Percentiles rank a stretch among this genome's conserved stretches.
phyloP scores from a whole-genome alignment of 2,113 vertebrate genomes.

The Sander vitreus region DNA sequence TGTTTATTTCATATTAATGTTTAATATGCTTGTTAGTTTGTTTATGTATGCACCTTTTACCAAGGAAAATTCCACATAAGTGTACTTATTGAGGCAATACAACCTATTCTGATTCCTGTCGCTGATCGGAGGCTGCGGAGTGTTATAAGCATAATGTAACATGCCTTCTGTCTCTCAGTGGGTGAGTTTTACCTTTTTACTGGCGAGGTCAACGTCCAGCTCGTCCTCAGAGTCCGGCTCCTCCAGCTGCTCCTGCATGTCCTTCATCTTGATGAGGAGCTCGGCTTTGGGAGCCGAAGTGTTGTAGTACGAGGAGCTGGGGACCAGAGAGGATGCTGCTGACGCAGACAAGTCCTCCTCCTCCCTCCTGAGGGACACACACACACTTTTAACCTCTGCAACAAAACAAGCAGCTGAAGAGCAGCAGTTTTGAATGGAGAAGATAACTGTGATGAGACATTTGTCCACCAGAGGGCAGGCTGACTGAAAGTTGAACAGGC shows the following conservation, averaged over 20 bases:
- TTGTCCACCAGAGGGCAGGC: conserved; percentile 51
- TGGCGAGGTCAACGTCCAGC: conserved; percentile 88
- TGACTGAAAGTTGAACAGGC: background rate
- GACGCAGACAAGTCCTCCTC: conserved; percentile 75
- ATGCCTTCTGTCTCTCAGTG: background rate
- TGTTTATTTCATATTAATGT: no score
- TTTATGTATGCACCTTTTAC: no score
- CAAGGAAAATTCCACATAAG: no score
- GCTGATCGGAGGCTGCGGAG: background rate
- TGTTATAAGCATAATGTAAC: background rate
- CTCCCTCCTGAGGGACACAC: conserved; percentile 79
- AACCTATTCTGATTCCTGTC: background rate
- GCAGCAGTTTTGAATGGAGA: background rate
- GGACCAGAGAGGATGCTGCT: conserved; percentile 86
- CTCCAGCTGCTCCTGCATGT: conserved; percentile 87
- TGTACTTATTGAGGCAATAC: no score
- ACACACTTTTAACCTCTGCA: background rate
- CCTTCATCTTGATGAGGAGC: conserved; percentile 97
- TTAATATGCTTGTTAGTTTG: no score
- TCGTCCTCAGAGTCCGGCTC: conserved; percentile 91
- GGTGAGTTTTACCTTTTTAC: conserved; percentile 89
- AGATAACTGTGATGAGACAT: background rate
- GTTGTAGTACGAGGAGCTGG: conserved; percentile 94
- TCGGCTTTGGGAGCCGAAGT: conserved; percentile 95
- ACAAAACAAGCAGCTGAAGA: background rate